Conservation (phyloP, 1,140 invertebrate species). For the Cydia fagiglandana region DNA sequence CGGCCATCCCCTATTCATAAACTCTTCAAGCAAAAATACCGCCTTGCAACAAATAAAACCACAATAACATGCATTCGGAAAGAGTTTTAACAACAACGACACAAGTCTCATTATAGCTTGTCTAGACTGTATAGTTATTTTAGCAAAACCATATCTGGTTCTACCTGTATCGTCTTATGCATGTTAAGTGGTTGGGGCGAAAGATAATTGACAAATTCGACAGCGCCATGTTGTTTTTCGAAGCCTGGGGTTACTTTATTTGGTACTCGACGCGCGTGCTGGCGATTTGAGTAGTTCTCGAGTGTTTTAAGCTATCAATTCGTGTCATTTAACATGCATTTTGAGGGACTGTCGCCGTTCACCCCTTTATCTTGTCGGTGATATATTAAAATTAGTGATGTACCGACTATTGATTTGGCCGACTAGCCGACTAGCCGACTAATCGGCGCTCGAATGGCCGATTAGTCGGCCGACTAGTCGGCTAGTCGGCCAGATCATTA, state of each 20-base stretch:
- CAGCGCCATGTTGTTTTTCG: not conserved
- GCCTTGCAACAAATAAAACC: not conserved
- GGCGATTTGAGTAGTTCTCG: not conserved
- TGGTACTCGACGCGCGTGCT: slow-evolving; percentile 17
- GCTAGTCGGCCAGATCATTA: no score
- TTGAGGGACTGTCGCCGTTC: not conserved
- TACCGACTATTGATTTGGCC: no score
- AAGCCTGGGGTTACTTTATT: slow-evolving; percentile 9
- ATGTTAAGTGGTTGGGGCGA: slow-evolving; percentile 12
- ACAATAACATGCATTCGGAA: not conserved
- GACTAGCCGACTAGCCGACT: no score
- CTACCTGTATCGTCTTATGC: slow-evolving; percentile 19
- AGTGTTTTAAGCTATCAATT: slow-evolving; percentile 22
- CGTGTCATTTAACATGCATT: slow-evolving; percentile 25
- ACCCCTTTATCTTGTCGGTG: not conserved
- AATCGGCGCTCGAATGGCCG: no score
- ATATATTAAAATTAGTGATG: no score
- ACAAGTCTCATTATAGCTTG: not conserved
- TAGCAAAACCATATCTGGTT: slow-evolving; percentile 13
- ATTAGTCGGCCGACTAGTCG: no score
- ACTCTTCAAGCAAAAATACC: slow-evolving; percentile 1
- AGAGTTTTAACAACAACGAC: not conserved
- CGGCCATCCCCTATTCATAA: slow-evolving; percentile 10
- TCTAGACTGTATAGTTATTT: not conserved
- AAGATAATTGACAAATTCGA: slow-evolving; percentile 30